phyloP scores from a whole-genome alignment of 1,140 invertebrate genomes.

The Medauroidea extradentata region DNA sequence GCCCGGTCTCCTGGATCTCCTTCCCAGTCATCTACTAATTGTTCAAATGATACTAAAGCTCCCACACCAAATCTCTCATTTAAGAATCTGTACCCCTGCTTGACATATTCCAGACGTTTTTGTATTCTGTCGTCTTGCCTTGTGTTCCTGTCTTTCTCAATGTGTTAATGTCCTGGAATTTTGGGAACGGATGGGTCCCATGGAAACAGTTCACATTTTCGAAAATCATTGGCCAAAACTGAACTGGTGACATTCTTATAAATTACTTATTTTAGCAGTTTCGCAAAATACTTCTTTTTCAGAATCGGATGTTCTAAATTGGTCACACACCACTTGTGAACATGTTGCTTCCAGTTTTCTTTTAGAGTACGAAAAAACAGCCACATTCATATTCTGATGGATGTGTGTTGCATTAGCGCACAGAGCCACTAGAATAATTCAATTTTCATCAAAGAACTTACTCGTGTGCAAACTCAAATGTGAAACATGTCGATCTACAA shows the following conservation, averaged over 20 bases:
- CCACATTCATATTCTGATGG: conserved; percentile 40
- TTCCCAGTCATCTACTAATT: background rate
- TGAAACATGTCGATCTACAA: too few species aligned
- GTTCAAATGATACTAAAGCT: background rate
- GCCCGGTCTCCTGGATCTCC: background rate
- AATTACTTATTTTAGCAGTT: too few species aligned
- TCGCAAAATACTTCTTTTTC: too few species aligned
- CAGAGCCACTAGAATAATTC: conserved; percentile 41
- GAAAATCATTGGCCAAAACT: conserved; percentile 30
- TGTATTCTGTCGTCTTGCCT: background rate
- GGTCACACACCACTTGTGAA: too few species aligned
- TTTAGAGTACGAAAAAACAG: too few species aligned
- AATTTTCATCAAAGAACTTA: conserved; percentile 35
- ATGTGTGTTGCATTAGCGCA: conserved; percentile 43
- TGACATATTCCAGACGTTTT: background rate
- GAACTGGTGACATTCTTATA: conserved; percentile 9
- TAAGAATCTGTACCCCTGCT: too few species aligned
- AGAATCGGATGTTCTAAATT: conserved; percentile 13
- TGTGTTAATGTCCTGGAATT: background rate
- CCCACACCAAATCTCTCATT: background rate
- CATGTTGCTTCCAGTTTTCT: too few species aligned
- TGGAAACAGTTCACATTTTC: conserved; percentile 31
- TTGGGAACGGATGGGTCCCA: too few species aligned
- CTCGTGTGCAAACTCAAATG: conserved; percentile 34
- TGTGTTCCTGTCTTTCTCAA: background rate